A percentile compares a stretch with the other conserved stretches of the same genome.
phyloP scores from a whole-genome alignment of 2,113 vertebrate genomes.

The Xiphophorus couchianus region DNA sequence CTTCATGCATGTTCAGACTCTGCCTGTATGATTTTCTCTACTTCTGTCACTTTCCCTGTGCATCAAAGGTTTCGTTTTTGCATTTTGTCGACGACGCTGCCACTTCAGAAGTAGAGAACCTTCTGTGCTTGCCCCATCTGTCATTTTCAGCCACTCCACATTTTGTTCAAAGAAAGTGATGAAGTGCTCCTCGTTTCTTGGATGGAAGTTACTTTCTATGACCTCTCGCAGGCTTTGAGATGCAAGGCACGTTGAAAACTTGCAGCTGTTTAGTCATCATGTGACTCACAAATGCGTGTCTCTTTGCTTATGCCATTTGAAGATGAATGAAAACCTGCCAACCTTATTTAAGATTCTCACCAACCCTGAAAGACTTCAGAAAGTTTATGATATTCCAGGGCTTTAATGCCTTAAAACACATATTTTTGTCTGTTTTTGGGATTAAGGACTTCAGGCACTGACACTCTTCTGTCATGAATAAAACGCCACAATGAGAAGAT shows the following conservation, averaged over 20 bases:
- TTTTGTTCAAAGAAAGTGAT: conserved; percentile 27
- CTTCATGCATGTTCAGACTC: background rate
- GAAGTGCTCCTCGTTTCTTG: conserved; percentile 13
- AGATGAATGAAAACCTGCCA: background rate
- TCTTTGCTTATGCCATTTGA: background rate
- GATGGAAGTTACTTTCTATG: background rate
- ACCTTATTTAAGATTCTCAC: background rate
- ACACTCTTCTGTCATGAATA: no score
- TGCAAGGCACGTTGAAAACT: background rate
- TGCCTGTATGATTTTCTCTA: background rate
- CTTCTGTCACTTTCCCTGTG: background rate
- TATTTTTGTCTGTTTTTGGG: background rate
- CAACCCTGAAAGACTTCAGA: background rate
- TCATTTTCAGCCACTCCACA: conserved; percentile 18
- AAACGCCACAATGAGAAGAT: no score
- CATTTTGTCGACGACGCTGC: conserved; percentile 13
- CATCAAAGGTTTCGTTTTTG: conserved; percentile 13
- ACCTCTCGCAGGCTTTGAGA: background rate
- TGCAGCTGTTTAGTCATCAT: conserved; percentile 3
- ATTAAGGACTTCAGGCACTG: background rate
- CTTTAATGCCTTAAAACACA: background rate
- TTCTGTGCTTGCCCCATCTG: background rate
- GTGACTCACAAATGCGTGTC: background rate
- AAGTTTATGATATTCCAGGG: background rate
- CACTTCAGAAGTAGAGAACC: conserved; percentile 21